Percentiles rank a stretch among this genome's conserved stretches.
Conservation (phyloP, 2,888 invertebrate genomes). For the Amblyteles armatorius region DNA sequence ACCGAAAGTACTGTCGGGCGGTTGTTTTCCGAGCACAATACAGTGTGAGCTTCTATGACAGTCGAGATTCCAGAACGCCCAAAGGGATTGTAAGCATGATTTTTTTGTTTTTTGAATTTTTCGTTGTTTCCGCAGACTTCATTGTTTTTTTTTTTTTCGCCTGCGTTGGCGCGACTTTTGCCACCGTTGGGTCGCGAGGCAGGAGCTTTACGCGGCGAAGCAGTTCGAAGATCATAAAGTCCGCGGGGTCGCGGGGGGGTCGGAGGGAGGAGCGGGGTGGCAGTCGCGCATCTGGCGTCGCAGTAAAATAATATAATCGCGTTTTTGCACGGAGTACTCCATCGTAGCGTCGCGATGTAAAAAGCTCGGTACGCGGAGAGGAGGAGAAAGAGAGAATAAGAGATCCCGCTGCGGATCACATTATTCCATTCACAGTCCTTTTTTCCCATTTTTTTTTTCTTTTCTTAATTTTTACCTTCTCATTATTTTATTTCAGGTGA, state of each 20-base stretch:
- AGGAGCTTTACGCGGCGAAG: slow-evolving; percentile 37
- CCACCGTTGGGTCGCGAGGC: not conserved
- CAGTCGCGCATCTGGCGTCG: slow-evolving; percentile 42
- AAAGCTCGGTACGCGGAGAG: not conserved
- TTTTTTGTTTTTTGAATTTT: not conserved
- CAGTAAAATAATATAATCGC: slow-evolving; percentile 49
- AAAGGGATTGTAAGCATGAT: not conserved
- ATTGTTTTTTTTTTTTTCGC: not conserved
- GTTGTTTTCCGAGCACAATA: not conserved
- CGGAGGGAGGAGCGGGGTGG: not conserved
- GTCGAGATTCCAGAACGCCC: not conserved
- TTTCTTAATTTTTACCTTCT: slow-evolving; percentile 60
- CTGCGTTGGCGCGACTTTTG: not conserved
- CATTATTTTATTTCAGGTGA: slow-evolving; percentile 77
- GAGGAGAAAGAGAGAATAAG: slow-evolving; percentile 36
- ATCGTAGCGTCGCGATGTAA: slow-evolving; percentile 1
- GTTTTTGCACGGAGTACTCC: slow-evolving; percentile 33
- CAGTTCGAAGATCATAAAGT: slow-evolving; percentile 53
- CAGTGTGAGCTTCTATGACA: not conserved
- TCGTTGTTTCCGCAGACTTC: not conserved
- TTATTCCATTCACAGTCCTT: slow-evolving; percentile 55
- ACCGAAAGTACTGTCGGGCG: not conserved
- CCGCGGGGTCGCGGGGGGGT: not conserved
- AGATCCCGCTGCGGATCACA: slow-evolving; percentile 53
- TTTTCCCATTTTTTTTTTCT: slow-evolving; percentile 5